phyloP scores from a whole-genome alignment of 2,888 invertebrate species.

The Caenorhabditis imperialis region DNA sequence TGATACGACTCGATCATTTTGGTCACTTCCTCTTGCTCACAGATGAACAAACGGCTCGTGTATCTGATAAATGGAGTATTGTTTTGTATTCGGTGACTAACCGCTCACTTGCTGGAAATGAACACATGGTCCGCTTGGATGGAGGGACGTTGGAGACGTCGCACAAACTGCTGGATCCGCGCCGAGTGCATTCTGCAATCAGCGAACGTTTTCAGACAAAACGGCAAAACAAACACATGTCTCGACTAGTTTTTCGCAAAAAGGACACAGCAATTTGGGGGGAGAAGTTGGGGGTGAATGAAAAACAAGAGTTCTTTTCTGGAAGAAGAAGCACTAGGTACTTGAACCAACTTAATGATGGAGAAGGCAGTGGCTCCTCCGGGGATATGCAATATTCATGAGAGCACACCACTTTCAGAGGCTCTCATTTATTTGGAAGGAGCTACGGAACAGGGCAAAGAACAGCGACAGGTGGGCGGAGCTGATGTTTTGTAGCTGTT shows the following conservation, averaged over 20 bases:
- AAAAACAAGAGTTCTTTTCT: background rate
- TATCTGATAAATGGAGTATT: slow-evolving; percentile 58
- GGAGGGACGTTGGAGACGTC: slow-evolving; percentile 51
- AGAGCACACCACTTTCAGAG: slow-evolving; percentile 23
- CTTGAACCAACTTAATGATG: slow-evolving; percentile 12
- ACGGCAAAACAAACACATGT: background rate
- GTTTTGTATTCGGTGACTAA: background rate
- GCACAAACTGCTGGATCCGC: slow-evolving; percentile 48
- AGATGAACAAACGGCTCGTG: slow-evolving; percentile 68
- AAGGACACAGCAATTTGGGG: too few relatives aligned
- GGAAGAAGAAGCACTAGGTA: background rate
- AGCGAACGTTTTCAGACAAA: slow-evolving; percentile 2
- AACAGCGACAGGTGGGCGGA: background rate
- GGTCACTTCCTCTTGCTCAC: slow-evolving; percentile 72
- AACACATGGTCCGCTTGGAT: slow-evolving; percentile 48
- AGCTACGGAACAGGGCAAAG: background rate
- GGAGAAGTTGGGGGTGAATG: background rate
- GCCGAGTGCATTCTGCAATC: slow-evolving; percentile 54
- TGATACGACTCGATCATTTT: slow-evolving; percentile 67
- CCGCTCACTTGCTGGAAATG: slow-evolving; percentile 51
- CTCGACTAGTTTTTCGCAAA: too few relatives aligned
- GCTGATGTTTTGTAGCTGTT: too few relatives aligned
- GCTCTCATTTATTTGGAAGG: slow-evolving; percentile 21
- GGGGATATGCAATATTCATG: slow-evolving; percentile 45
- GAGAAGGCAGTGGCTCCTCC: slow-evolving; percentile 14